phyloP scores from a whole-genome alignment of 2,113 vertebrate species.

The Saimiri boliviensis region DNA sequence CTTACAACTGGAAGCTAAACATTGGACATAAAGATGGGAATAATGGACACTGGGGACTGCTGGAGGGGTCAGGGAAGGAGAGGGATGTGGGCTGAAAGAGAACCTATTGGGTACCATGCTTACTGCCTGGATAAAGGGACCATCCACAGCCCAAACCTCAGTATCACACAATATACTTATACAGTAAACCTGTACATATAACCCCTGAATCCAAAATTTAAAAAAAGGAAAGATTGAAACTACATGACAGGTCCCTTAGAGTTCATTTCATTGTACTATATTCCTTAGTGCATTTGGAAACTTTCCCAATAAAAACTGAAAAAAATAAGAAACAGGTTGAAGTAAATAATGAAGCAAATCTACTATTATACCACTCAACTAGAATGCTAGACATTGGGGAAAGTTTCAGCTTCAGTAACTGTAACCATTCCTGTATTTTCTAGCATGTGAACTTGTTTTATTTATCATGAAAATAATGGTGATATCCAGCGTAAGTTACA shows the following conservation, averaged over 20 bases:
- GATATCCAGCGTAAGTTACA: not conserved
- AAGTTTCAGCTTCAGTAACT: not conserved
- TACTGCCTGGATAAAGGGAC: too few species aligned
- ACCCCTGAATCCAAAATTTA: too few species aligned
- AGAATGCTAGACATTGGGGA: not conserved
- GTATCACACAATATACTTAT: too few species aligned
- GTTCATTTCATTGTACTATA: not conserved
- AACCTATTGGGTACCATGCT: too few species aligned
- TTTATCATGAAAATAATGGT: slow-evolving; percentile 6
- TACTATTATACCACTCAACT: not conserved
- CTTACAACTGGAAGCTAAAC: too few species aligned
- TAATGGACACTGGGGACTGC: too few species aligned
- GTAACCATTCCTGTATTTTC: not conserved
- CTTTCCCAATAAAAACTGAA: not conserved
- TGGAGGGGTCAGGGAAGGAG: too few species aligned
- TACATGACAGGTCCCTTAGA: not conserved
- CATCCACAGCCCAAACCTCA: too few species aligned
- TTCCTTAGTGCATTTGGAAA: slow-evolving; percentile 19
- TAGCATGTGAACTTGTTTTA: not conserved
- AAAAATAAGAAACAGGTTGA: not conserved
- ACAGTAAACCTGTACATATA: too few species aligned
- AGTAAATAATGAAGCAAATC: not conserved
- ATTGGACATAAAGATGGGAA: too few species aligned
- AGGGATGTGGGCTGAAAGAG: too few species aligned
- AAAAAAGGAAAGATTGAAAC: not conserved